phyloP scores from a whole-genome alignment of 1,140 invertebrate species.

The Contarinia nasturtii region DNA sequence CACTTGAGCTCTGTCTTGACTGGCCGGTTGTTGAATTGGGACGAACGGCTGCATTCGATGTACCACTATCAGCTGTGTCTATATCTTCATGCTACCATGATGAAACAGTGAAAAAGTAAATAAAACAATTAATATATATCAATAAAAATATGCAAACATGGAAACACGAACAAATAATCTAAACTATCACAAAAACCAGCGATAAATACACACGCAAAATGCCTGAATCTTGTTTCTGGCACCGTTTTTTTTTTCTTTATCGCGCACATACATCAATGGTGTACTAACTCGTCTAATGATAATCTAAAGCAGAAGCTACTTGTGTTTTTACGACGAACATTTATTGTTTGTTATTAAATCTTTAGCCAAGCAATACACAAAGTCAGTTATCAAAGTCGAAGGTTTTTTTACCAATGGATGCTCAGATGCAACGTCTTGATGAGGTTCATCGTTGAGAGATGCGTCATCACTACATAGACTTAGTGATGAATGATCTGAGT shows the following conservation, averaged over 20 bases:
- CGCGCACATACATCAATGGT: neutral
- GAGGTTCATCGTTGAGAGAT: too few species aligned
- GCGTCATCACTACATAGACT: neutral
- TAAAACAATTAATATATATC: neutral
- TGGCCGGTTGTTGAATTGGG: slow-evolving; percentile 11
- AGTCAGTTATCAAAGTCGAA: too few species aligned
- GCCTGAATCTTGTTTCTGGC: neutral
- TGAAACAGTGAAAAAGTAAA: too few species aligned
- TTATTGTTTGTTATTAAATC: too few species aligned
- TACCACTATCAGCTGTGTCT: slow-evolving; percentile 20
- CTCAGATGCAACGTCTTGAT: too few species aligned
- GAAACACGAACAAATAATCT: too few species aligned
- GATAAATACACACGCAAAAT: neutral
- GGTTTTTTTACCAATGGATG: too few species aligned
- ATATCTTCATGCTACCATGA: slow-evolving; percentile 18
- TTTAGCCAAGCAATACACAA: too few species aligned
- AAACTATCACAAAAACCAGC: neutral
- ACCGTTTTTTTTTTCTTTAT: neutral
- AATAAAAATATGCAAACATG: neutral
- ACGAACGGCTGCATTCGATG: slow-evolving; percentile 17
- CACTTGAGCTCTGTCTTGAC: slow-evolving; percentile 18
- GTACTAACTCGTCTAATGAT: neutral
- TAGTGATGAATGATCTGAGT: neutral
- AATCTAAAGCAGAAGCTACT: too few species aligned
- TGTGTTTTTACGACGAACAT: too few species aligned